Evolutionary conservation across 1,140 invertebrate species (phyloP).

Genomic region (Euwallacea similis): DNA sequence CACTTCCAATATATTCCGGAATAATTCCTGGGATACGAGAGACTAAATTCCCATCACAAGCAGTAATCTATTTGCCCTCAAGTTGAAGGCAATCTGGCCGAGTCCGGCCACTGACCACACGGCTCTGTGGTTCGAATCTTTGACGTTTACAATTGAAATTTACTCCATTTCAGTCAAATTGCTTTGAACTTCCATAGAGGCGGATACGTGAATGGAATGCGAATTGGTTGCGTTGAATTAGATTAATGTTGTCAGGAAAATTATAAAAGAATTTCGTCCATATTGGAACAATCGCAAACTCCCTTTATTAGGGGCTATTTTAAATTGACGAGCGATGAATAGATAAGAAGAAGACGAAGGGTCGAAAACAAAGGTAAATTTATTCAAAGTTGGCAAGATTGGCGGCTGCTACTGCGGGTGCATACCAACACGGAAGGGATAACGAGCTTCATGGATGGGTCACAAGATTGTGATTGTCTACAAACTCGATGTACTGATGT

Average conservation of each 20-base stretch:
- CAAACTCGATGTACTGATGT: too few species aligned
- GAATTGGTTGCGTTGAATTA: too few species aligned
- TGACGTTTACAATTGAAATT: slow-evolving; percentile 5
- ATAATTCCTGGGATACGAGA: neutral
- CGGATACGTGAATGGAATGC: too few species aligned
- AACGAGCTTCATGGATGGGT: slow-evolving; percentile 31
- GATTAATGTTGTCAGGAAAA: too few species aligned
- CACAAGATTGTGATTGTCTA: neutral
- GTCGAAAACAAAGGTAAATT: slow-evolving; percentile 32
- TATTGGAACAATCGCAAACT: too few species aligned
- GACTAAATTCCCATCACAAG: slow-evolving; percentile 3
- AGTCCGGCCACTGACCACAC: neutral
- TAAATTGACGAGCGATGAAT: slow-evolving; percentile 34
- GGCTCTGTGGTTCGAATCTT: neutral
- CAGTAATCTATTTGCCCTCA: slow-evolving; percentile 6
- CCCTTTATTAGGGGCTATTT: slow-evolving; percentile 12
- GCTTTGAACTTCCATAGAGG: too few species aligned
- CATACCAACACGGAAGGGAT: slow-evolving; percentile 29
- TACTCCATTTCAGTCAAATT: slow-evolving; percentile 4
- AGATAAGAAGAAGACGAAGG: slow-evolving; percentile 30
- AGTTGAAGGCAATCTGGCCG: neutral
- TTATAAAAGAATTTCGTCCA: slow-evolving; percentile 2
- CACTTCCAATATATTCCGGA: neutral
- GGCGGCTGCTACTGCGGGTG: slow-evolving; percentile 22
- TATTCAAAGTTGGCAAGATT: slow-evolving; percentile 36